Base-by-base conservation (phyloP, 2,888 invertebrate genomes). In the Pimpla rufipes region DNA sequence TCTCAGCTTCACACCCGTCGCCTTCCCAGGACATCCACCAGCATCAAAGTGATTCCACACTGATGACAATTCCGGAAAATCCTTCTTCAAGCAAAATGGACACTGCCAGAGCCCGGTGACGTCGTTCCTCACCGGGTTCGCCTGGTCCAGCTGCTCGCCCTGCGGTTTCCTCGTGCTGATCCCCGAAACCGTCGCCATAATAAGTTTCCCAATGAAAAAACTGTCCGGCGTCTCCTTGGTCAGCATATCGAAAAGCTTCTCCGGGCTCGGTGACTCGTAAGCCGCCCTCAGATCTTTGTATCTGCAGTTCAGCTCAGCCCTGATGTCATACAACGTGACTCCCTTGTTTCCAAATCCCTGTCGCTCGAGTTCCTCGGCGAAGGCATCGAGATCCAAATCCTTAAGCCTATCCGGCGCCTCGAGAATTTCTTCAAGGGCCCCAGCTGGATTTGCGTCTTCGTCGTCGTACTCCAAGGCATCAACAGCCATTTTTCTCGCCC, bases 401-500 rank as follows among this genome's bases (percentile, higher is more conserved):
- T 98, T 98, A 35, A 99, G 94, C 88, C 98, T 95, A 91, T 99
- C 98, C 0, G 99, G 99, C 8, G 98, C 96, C 93, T 99, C 98
- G 0, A 99, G 94, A 90, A 99, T 99, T 93, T 99, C 99, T 93
- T 99, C 99, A 35, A 99, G 94, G 13, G 99, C 99, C 0, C 98
- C 98, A 0, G 99, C 99, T 0, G 99, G 99, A 93, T 99, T 98
- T 0, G 97, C 97, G 88, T 98, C 98, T 92, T 98, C 98, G 90
- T 99, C 99, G 91, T 99, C 99, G 89, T 99, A 99, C 90, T 99
- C 99, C 64, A 99, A 94, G 0, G 99, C 99, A 93, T 99, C 99
- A 0, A 99, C 99, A 0, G 99, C 99, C 99, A 99, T 99, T 94
- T 99, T 99, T 52, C 99, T 95, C 0, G 99, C 99, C 99, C 99